phyloP scores from a whole-genome alignment of 2,113 vertebrate species.

The Marmota flaviventris region DNA sequence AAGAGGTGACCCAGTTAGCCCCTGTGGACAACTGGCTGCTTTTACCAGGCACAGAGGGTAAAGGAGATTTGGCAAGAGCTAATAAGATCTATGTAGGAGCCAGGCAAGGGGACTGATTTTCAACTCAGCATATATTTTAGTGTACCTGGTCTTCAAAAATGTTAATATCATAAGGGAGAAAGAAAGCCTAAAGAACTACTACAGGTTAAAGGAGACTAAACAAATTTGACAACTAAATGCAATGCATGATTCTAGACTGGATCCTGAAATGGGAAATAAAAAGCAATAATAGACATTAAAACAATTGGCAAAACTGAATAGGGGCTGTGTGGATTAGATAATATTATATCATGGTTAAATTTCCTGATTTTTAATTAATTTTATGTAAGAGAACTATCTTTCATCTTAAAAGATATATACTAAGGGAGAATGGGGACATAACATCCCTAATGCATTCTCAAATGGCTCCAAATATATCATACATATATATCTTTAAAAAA shows the following conservation, averaged over 20 bases:
- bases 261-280: neutral
- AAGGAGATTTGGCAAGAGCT: slow-evolving; percentile 88
- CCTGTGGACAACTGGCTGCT: slow-evolving; percentile 87
- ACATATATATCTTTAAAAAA: neutral
- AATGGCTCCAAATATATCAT: neutral
- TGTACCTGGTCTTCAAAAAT: slow-evolving; percentile 75
- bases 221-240: neutral
- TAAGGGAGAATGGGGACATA: neutral
- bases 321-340: neutral
- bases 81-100: slow-evolving; percentile 80
- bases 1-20: slow-evolving; percentile 80
- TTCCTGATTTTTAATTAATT: neutral
- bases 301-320: neutral
- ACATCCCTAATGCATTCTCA: neutral
- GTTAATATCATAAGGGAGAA: neutral
- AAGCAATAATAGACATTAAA: neutral
- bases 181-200: neutral
- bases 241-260: neutral
- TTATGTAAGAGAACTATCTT: neutral
- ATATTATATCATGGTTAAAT: neutral
- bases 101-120: slow-evolving; percentile 87
- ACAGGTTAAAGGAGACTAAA: neutral
- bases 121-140: slow-evolving; percentile 82
- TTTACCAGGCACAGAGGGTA: slow-evolving; percentile 91
- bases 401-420: neutral